These are phyloP conservation scores for Lethenteron camtschaticum DNA, from an alignment of 2,113 vertebrate species.

Conservation along the genomic window DNA sequence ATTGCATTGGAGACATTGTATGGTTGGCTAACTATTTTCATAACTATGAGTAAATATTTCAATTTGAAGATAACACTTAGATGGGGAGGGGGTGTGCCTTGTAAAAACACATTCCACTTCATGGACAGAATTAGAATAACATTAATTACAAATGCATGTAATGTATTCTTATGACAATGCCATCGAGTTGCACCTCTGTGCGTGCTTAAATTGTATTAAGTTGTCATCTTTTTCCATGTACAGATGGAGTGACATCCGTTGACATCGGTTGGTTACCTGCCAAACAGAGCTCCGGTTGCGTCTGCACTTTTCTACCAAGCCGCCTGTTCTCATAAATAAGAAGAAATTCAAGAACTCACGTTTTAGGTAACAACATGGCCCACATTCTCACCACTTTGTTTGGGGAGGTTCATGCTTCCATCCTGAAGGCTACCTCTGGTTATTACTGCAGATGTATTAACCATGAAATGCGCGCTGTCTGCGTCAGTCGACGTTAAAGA, in stretches of 20 bases:
- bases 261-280: slow-evolving; percentile 88
- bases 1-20: no score
- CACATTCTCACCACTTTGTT: slow-evolving; percentile 7
- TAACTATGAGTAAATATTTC: no score
- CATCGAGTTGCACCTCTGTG: no score
- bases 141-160: no score
- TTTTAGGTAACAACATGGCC: slow-evolving; percentile 49
- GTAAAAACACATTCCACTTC: no score
- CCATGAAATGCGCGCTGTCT: background rate
- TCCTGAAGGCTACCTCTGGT: background rate
- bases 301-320: slow-evolving; percentile 61
- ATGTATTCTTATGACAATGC: no score
- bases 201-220: background rate
- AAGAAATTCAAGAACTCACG: slow-evolving; percentile 90
- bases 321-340: slow-evolving; percentile 74
- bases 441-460: background rate
- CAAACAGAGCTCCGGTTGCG: slow-evolving; percentile 87
- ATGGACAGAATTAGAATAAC: no score
- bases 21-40: no score
- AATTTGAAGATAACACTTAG: no score
- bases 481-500: background rate
- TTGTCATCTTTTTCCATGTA: slow-evolving; percentile 12
- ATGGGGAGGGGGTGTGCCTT: no score
- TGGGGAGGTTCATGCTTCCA: slow-evolving; percentile 7
- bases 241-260: slow-evolving; percentile 48